Evolutionary conservation across 2,888 invertebrate species (phyloP).

Genomic region (Hydraecia micacea): DNA sequence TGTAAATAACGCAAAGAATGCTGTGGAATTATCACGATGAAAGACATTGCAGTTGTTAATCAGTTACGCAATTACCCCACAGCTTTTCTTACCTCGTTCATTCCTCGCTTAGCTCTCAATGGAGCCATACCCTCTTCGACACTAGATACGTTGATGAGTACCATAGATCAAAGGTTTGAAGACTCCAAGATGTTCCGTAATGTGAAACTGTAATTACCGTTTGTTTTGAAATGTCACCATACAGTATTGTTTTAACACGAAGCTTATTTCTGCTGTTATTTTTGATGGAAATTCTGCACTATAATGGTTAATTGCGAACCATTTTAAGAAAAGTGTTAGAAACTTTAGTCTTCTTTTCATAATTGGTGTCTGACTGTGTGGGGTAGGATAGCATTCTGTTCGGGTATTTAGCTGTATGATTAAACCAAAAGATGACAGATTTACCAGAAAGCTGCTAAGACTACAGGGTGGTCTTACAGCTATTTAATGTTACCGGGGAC

Average conservation of each 20-base stretch:
- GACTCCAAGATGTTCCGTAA: constrained; percentile 44
- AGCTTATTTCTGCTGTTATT: constrained; percentile 17
- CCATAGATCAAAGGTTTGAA: constrained; percentile 56
- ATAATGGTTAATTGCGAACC: background rate
- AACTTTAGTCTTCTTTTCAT: background rate
- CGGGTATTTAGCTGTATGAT: background rate
- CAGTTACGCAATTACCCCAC: background rate
- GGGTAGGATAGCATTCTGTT: background rate
- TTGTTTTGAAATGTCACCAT: constrained; percentile 33
- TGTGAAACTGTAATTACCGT: constrained; percentile 54
- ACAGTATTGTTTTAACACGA: constrained; percentile 29
- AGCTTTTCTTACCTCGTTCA: background rate
- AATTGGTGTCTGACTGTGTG: background rate
- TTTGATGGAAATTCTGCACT: background rate
- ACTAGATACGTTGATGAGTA: constrained; percentile 46
- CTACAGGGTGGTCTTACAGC: background rate
- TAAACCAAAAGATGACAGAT: background rate
- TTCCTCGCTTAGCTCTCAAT: constrained; percentile 21
- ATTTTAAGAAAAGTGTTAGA: background rate
- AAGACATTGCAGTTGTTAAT: background rate
- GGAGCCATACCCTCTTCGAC: constrained; percentile 14
- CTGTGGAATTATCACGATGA: background rate
- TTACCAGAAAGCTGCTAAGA: background rate
- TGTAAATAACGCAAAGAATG: background rate
- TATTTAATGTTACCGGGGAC: background rate